Conservation (phyloP, 2,113 vertebrate species). For the Salvelinus namaycush region DNA sequence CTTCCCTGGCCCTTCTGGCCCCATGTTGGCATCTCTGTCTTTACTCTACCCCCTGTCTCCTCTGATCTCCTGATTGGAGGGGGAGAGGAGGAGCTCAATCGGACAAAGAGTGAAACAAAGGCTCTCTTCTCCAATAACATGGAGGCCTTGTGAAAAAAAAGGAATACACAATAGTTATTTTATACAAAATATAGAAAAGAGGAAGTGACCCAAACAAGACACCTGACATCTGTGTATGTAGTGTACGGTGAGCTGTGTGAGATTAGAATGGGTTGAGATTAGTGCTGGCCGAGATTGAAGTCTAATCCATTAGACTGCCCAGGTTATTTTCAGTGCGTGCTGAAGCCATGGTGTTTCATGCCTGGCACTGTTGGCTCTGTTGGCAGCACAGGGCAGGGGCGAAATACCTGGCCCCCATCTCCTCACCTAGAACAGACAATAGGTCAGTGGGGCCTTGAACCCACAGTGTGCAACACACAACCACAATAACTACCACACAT, state of each 20-base stretch:
- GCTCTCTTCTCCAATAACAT: constrained; percentile 50
- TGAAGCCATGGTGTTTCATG: constrained; percentile 39
- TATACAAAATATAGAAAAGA: constrained; percentile 38
- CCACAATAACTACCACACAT: constrained; percentile 31
- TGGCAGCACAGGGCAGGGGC: background rate
- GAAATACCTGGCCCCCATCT: constrained; percentile 31
- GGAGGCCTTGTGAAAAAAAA: constrained; percentile 54
- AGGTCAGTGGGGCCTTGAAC: constrained; percentile 41
- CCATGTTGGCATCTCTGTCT: constrained; percentile 53
- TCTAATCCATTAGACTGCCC: constrained; percentile 62
- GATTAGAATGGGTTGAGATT: constrained; percentile 39
- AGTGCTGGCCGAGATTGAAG: constrained; percentile 32
- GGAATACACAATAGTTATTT: constrained; percentile 59
- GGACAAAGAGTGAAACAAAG: constrained; percentile 25
- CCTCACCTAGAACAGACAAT: constrained; percentile 33
- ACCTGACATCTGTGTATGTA: constrained; percentile 29
- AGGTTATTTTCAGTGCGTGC: constrained; percentile 45
- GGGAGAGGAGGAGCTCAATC: constrained; percentile 47
- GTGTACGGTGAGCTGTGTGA: constrained; percentile 11
- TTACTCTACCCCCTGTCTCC: constrained; percentile 41
- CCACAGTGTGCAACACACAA: constrained; percentile 3
- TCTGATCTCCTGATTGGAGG: constrained; percentile 27
- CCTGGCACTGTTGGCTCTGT: background rate
- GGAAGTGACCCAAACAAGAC: constrained; percentile 32
- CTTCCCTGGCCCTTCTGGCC: constrained; percentile 10